These are phyloP conservation scores for Phrynosoma blainvillii DNA, from an alignment of 2,113 vertebrate species.

Conservation along the genomic window DNA sequence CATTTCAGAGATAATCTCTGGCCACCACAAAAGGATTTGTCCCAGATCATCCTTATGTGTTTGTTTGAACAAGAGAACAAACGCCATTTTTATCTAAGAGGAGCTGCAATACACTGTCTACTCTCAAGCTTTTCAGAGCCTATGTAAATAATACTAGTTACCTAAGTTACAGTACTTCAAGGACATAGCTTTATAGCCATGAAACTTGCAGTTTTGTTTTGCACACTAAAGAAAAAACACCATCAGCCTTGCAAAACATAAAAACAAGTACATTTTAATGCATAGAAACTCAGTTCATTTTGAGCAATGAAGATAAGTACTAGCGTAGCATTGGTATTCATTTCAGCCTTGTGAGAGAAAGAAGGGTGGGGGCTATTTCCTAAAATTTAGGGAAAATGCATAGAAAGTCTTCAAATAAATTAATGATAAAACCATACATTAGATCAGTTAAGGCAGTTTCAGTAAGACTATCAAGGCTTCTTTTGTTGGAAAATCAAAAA, in stretches of 20 bases:
- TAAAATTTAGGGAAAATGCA: slow-evolving; percentile 47
- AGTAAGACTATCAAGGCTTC: slow-evolving; percentile 67
- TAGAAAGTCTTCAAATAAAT: slow-evolving; percentile 28
- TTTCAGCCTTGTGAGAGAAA: slow-evolving; percentile 66
- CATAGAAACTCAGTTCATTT: slow-evolving; percentile 58
- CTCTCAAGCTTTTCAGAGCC: not conserved
- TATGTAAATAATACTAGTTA: not conserved
- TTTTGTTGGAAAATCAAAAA: not conserved
- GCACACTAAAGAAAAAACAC: slow-evolving; percentile 43
- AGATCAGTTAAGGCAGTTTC: slow-evolving; percentile 77
- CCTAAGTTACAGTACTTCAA: slow-evolving; percentile 14
- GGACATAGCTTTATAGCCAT: slow-evolving; percentile 25
- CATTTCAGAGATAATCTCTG: not conserved
- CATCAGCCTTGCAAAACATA: slow-evolving; percentile 56
- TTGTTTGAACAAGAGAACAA: not conserved
- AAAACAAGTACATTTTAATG: slow-evolving; percentile 43
- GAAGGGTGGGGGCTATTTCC: slow-evolving; percentile 51
- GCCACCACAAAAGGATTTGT: not conserved
- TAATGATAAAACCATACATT: slow-evolving; percentile 48
- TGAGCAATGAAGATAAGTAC: slow-evolving; percentile 63
- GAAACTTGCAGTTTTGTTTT: slow-evolving; percentile 72
- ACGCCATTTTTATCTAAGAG: not conserved
- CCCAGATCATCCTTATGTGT: not conserved
- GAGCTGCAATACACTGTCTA: not conserved
- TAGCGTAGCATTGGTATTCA: slow-evolving; percentile 48